Conservation (phyloP, 2,113 vertebrate species). For the Corvus cornix region DNA sequence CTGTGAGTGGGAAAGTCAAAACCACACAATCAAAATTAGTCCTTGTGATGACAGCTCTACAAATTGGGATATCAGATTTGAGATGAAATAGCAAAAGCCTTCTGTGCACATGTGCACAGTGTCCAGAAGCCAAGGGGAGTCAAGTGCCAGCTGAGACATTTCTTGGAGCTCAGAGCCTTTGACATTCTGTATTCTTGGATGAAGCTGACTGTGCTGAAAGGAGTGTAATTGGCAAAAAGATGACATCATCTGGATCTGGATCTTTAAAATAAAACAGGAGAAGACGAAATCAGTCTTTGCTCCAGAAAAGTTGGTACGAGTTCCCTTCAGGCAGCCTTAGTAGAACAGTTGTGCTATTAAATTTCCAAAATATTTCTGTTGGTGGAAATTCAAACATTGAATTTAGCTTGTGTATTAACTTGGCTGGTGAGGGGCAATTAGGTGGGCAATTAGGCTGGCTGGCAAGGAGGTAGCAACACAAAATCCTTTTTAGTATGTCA, state of each 20-base stretch:
- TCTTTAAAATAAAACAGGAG: constrained; percentile 2
- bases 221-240: neutral
- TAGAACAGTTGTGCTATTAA: neutral
- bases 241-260: neutral
- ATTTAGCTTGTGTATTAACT: neutral
- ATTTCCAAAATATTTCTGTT: neutral
- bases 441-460: neutral
- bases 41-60: neutral
- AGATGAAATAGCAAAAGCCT: neutral
- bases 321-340: neutral
- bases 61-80: neutral
- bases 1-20: neutral
- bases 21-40: neutral
- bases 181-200: neutral
- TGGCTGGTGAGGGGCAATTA: neutral
- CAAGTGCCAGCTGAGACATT: neutral
- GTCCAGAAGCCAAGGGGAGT: neutral
- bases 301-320: neutral
- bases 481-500: neutral
- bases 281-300: neutral
- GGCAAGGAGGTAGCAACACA: neutral
- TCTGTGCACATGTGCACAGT: neutral
- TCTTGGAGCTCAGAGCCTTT: neutral
- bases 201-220: neutral
- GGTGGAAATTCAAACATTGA: neutral